Percentiles rank a stretch among this genome's conserved stretches.
Evolutionary conservation across 2,888 invertebrate species (phyloP).

Genomic region (Chrysolina americana): DNA sequence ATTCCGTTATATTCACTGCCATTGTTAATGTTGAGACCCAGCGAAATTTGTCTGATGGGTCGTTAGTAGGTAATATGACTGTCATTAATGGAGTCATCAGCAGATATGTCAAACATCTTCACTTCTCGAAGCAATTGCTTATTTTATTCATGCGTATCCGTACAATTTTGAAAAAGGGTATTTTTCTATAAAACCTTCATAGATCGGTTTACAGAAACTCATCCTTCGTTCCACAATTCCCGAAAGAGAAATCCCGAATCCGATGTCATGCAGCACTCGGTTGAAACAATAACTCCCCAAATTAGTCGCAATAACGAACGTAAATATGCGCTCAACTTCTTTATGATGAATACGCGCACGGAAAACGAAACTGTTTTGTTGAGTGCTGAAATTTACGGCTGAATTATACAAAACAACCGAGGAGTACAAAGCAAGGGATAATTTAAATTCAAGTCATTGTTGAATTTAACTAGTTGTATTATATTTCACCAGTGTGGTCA

Average conservation of each 20-base stretch:
- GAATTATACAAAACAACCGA: constrained; percentile 59
- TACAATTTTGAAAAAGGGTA: too few species aligned
- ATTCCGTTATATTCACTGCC: too few species aligned
- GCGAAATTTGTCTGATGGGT: too few species aligned
- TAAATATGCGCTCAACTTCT: constrained; percentile 55
- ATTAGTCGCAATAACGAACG: constrained; percentile 32
- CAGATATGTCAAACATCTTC: too few species aligned
- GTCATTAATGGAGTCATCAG: too few species aligned
- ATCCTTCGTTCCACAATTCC: too few species aligned
- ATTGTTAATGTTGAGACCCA: too few species aligned
- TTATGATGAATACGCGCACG: constrained; percentile 52
- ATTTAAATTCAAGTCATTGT: constrained; percentile 63
- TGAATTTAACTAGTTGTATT: constrained; percentile 58
- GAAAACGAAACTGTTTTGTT: constrained; percentile 59
- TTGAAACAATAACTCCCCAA: constrained; percentile 43
- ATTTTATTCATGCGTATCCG: too few species aligned
- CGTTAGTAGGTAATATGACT: too few species aligned
- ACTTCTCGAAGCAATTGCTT: too few species aligned
- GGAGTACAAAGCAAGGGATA: constrained; percentile 57
- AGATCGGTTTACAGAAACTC: too few species aligned
- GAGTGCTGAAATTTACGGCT: constrained; percentile 60
- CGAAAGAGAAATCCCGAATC: background rate
- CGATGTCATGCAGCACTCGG: background rate
- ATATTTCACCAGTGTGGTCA: constrained; percentile 52
- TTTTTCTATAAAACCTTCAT: too few species aligned